Evolutionary conservation across 2,797 vertebrate genomes (phyloP).

Genomic region (Dermochelys coriacea): DNA sequence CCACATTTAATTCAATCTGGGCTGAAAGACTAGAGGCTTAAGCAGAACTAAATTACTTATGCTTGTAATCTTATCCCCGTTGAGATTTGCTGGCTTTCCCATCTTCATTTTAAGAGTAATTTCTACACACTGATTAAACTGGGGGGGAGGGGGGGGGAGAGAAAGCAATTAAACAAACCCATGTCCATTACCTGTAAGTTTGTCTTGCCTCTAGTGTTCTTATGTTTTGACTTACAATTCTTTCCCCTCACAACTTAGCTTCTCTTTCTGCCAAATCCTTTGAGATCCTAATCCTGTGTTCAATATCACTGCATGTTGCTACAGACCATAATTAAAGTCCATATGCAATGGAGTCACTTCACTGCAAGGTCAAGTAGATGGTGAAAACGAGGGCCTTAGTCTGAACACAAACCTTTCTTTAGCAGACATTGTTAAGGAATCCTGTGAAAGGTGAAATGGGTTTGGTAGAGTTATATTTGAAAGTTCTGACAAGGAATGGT

Average conservation of each 20-base stretch:
- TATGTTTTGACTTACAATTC: background rate
- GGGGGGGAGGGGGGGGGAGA: rapidly evolving
- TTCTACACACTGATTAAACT: background rate
- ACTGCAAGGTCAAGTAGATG: background rate
- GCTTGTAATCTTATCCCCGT: background rate
- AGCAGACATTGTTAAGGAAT: background rate
- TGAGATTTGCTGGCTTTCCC: background rate
- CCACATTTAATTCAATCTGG: background rate
- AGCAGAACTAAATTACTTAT: background rate
- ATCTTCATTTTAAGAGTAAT: background rate
- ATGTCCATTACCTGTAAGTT: background rate
- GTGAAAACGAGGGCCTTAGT: background rate
- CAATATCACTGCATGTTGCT: background rate
- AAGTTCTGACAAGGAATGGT: background rate
- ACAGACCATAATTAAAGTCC: background rate
- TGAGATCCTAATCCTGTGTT: background rate
- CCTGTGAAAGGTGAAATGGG: background rate
- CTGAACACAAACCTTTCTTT: background rate
- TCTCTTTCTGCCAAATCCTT: background rate
- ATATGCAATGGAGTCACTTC: background rate
- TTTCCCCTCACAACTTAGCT: background rate
- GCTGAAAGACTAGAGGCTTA: background rate
- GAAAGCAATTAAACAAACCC: background rate
- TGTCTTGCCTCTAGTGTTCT: background rate
- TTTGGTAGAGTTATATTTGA: background rate